Percentiles rank a stretch among this genome's conserved stretches.
Evolutionary conservation across 64 coral and sea anemone species (phyloP).

Genomic region (Stichodactyla mertensii): DNA sequence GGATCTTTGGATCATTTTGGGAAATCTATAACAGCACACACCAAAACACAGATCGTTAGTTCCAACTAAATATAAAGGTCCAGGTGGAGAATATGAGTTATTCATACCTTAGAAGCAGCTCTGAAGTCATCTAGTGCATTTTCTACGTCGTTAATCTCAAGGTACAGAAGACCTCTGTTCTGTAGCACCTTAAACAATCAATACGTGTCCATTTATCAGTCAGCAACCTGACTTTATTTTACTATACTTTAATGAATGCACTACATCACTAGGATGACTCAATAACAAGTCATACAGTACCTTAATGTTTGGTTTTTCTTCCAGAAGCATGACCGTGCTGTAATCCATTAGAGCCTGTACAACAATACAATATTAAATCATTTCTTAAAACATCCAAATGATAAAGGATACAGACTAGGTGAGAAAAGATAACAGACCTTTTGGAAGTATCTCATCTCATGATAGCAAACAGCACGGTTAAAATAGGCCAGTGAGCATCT

Average conservation of each 20-base stretch:
- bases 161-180: conserved; percentile 89
- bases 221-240: too few relatives aligned
- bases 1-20: conserved; percentile 58
- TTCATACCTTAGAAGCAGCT: conserved; percentile 72
- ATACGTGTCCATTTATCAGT: neutral
- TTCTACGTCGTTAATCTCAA: conserved; percentile 82
- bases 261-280: too few relatives aligned
- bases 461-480: conserved; percentile 96
- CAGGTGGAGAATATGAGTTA: too few relatives aligned
- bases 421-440: conserved; percentile 48
- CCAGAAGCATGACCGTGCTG: conserved; percentile 84
- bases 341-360: conserved; percentile 97
- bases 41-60: neutral
- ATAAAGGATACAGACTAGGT: neutral
- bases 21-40: conserved; percentile 52
- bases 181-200: conserved; percentile 71
- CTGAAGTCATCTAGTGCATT: conserved; percentile 87
- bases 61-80: too few relatives aligned
- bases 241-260: too few relatives aligned
- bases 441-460: conserved; percentile 94
- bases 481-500: conserved; percentile 90
- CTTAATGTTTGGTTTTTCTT: conserved; percentile 71
- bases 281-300: neutral
- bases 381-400: neutral
- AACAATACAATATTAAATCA: neutral